A percentile compares a stretch with the other conserved stretches of the same genome.
phyloP scores from a whole-genome alignment of 2,797 vertebrate genomes.

The Pseudomugil gertrudae region DNA sequence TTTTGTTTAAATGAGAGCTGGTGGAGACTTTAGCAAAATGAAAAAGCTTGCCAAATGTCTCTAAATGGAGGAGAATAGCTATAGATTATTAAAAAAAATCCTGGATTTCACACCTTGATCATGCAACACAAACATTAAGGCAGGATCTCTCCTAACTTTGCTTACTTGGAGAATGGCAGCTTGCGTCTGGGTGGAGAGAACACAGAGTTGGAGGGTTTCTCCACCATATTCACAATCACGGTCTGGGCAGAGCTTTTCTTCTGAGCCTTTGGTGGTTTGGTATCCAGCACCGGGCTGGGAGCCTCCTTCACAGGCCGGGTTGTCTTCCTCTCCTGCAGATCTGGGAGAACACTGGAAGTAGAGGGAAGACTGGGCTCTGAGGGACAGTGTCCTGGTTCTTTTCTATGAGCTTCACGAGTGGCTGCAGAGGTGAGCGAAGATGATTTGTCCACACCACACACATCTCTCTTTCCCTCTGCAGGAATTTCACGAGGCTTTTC shows the following conservation, averaged over 20 bases:
- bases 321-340: constrained; percentile 42
- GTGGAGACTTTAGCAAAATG: neutral
- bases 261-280: constrained; percentile 73
- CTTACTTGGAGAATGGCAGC: constrained; percentile 88
- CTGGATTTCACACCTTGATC: neutral
- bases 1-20: neutral
- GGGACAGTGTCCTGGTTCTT: constrained; percentile 31
- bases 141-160: neutral
- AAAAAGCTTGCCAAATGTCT: neutral
- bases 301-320: constrained; percentile 39
- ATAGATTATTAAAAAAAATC: no score
- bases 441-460: constrained; percentile 7
- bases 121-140: neutral
- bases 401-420: neutral
- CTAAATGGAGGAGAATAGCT: neutral
- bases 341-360: constrained; percentile 4
- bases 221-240: constrained; percentile 78
- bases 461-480: constrained; percentile 17
- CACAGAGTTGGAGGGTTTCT: constrained; percentile 69
- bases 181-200: constrained; percentile 89
- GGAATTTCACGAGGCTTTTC: constrained; percentile 4
- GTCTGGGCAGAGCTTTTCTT: constrained; percentile 71
- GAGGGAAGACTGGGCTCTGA: constrained; percentile 39
- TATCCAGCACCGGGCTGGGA: constrained; percentile 64
- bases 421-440: constrained; percentile 10